Evolutionary conservation across 2,113 vertebrate genomes (phyloP).

Genomic region (Catharus fuscescens): DNA sequence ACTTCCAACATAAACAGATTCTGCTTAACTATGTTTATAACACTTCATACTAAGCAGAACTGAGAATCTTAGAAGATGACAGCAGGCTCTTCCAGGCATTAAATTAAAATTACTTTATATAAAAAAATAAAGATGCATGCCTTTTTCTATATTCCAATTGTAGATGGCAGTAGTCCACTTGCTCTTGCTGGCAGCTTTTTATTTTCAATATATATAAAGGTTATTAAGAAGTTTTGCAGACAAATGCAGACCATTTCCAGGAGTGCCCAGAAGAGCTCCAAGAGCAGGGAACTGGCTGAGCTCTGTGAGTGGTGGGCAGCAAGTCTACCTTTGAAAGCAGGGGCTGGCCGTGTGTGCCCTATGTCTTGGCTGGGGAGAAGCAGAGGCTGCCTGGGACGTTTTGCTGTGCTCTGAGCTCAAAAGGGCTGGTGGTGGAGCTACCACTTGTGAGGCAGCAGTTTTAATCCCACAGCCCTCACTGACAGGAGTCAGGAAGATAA

Average conservation of each 20-base stretch:
- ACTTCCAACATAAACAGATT: conserved; percentile 19
- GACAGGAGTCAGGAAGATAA: not conserved
- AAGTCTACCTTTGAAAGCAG: not conserved
- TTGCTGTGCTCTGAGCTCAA: not conserved
- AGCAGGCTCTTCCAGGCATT: not conserved
- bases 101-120: not conserved
- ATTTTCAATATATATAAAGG: not conserved
- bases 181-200: not conserved
- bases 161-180: not conserved
- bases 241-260: not conserved
- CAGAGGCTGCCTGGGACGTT: not conserved
- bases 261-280: not conserved
- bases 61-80: not conserved
- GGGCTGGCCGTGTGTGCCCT: not conserved
- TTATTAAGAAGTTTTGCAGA: not conserved
- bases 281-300: not conserved
- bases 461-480: not conserved
- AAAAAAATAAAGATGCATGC: not conserved
- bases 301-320: not conserved
- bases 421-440: not conserved
- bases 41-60: not conserved
- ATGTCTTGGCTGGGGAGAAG: not conserved
- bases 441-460: not conserved
- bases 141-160: not conserved
- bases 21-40: not conserved